Percentiles rank a stretch among this genome's conserved stretches.
These are phyloP conservation scores for Tragulus kanchil DNA, from an alignment of 2,113 vertebrate genomes.

Conservation along the genomic window DNA sequence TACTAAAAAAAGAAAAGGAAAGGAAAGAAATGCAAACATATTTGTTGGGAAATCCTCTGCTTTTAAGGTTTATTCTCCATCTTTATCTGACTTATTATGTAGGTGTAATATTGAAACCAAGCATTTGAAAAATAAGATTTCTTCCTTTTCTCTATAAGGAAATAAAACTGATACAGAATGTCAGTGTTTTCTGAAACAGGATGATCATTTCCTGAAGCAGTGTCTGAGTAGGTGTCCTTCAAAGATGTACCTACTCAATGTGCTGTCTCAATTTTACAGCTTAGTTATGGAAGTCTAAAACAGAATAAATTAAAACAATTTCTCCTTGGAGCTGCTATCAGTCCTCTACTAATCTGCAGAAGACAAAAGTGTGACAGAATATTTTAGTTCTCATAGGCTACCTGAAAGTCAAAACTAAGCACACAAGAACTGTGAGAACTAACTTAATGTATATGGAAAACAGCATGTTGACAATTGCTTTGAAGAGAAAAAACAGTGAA, in stretches of 20 bases:
- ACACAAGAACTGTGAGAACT: neutral
- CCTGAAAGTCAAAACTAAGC: slow-evolving; percentile 39
- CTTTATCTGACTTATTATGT: slow-evolving; percentile 20
- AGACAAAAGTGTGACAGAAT: neutral
- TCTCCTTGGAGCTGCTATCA: neutral
- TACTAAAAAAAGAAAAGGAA: neutral
- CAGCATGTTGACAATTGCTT: neutral
- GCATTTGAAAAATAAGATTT: neutral
- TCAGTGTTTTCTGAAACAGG: neutral
- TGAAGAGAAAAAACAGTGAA: slow-evolving; percentile 14
- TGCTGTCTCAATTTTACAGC: slow-evolving; percentile 9
- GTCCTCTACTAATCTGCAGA: slow-evolving; percentile 26
- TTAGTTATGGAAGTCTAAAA: slow-evolving; percentile 39
- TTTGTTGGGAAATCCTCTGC: neutral
- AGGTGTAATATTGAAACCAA: neutral
- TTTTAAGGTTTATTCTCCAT: neutral
- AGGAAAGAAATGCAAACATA: neutral
- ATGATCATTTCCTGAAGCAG: slow-evolving; percentile 51
- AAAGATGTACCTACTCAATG: neutral
- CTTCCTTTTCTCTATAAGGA: neutral
- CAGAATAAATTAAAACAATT: slow-evolving; percentile 38
- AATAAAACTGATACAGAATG: neutral
- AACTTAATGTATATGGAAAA: neutral
- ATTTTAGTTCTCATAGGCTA: neutral
- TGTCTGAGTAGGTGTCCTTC: neutral